Evolutionary conservation across 2,888 invertebrate species (phyloP), one percentile per base, ranked within the genome.

Genomic region (Stratiomys singularior): DNA sequence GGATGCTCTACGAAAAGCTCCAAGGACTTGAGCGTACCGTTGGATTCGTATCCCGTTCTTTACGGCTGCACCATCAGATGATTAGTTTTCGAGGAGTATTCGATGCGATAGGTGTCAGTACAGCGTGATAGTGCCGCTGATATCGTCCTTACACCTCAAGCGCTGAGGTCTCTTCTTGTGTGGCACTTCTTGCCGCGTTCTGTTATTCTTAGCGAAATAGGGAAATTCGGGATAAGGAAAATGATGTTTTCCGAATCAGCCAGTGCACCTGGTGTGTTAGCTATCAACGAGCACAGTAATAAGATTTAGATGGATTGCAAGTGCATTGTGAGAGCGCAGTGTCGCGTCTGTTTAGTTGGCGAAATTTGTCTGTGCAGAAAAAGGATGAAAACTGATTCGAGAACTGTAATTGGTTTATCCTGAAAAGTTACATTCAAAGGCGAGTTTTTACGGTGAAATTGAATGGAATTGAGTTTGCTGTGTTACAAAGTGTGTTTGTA

Each of bases 41-140:
- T 47, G 69, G 47, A 25, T 69, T 69, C 15, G 23, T 47, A 47
- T 47, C 69, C 47, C 69, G 69, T 69, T 69, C 69, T 25, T 47
- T 69, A 30, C 69, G 69, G 69, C 15, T 46, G 15, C 47, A 47
- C n/a, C 69, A n/a, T 58, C 74, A 74, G 60, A 74, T 74, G 74
- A 74, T 74, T 74, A 74, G 74, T 74, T 74, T 60, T 60, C 74
- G 74, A 74, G 74, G 21, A 60, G 60, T 23, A 58, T 58, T 74
- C 44, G 60, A 18, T 44, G 74, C 60, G 58, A 30, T 74, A 23
- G 72, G 74, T 74, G 37, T 60, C 47, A 46, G 44, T 69, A 21
- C 18, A 5, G 9, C 46, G 67, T 44, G 18, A 23, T 67, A 13
- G 25, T 47, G 30, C 47, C 27, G 47, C n/a, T 47, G 23, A 18